phyloP scores from a whole-genome alignment of 2,797 vertebrate species.

The Ptychobarbus kaznakovi region DNA sequence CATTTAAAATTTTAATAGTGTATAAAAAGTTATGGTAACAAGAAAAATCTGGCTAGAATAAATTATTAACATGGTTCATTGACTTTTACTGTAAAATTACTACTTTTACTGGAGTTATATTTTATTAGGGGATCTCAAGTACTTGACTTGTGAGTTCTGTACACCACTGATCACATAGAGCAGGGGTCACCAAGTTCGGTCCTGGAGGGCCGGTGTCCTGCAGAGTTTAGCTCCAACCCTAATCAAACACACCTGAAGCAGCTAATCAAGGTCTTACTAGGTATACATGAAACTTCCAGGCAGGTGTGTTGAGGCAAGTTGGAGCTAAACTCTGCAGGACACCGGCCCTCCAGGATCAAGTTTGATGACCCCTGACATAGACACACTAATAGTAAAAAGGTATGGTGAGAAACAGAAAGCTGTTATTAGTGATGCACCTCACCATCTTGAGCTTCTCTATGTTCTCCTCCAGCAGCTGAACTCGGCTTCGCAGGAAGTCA shows the following conservation, averaged over 20 bases:
- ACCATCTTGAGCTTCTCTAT: slow-evolving; percentile 81
- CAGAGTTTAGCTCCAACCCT: too few relatives aligned
- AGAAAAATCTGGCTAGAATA: not conserved
- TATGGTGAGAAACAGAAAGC: not conserved
- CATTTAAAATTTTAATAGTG: not conserved
- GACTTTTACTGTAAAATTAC: not conserved
- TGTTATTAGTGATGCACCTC: slow-evolving; percentile 26
- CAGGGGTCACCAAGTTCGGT: too few relatives aligned
- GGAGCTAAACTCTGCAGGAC: too few relatives aligned
- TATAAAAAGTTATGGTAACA: not conserved
- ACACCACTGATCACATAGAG: not conserved
- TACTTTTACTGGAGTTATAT: not conserved
- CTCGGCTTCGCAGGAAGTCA: slow-evolving; percentile 83
- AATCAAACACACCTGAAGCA: too few relatives aligned
- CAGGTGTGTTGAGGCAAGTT: too few relatives aligned
- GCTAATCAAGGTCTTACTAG: too few relatives aligned
- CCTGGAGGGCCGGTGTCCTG: too few relatives aligned
- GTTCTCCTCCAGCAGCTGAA: slow-evolving; percentile 84
- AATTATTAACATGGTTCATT: not conserved
- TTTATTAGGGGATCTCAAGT: not conserved
- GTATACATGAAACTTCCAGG: too few relatives aligned
- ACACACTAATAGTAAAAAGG: not conserved
- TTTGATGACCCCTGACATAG: too few relatives aligned
- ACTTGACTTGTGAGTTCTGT: not conserved
- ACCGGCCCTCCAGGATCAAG: too few relatives aligned